Conservation (phyloP, 2,888 invertebrate species). For the Drosophila fungiperda region DNA sequence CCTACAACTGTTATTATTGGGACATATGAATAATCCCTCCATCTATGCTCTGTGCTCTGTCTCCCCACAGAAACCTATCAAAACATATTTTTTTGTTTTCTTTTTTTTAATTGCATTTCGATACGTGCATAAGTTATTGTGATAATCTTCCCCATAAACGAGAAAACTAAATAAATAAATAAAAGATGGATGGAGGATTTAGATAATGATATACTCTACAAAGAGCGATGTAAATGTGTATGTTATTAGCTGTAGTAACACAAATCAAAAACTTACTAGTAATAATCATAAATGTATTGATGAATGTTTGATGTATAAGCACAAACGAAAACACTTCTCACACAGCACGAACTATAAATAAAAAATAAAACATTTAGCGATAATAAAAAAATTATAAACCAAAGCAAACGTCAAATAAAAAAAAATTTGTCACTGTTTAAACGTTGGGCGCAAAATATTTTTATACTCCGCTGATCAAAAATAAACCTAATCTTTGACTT, state of each 20-base stretch:
- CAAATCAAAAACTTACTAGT: slow-evolving; percentile 8
- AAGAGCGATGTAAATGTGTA: slow-evolving; percentile 16
- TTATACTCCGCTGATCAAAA: slow-evolving; percentile 16
- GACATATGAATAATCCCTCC: neutral
- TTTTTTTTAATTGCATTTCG: slow-evolving; percentile 29
- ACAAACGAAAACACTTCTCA: slow-evolving; percentile 8
- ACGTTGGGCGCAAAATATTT: slow-evolving; percentile 31
- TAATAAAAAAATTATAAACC: neutral
- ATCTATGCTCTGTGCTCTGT: neutral
- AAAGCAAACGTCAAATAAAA: neutral
- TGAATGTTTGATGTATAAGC: slow-evolving; percentile 4
- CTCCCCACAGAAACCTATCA: neutral
- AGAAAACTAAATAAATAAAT: neutral
- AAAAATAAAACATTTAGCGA: slow-evolving; percentile 13
- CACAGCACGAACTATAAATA: slow-evolving; percentile 20
- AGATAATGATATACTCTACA: neutral
- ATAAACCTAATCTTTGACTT: slow-evolving; percentile 44
- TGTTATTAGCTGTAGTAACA: neutral
- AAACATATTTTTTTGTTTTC: neutral
- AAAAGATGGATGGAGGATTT: neutral
- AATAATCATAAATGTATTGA: slow-evolving; percentile 15
- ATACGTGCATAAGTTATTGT: slow-evolving; percentile 44
- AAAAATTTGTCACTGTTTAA: slow-evolving; percentile 10
- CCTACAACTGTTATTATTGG: neutral
- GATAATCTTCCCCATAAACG: slow-evolving; percentile 30